phyloP scores from a whole-genome alignment of 2,888 invertebrate species.

The Pollenia labialis region DNA sequence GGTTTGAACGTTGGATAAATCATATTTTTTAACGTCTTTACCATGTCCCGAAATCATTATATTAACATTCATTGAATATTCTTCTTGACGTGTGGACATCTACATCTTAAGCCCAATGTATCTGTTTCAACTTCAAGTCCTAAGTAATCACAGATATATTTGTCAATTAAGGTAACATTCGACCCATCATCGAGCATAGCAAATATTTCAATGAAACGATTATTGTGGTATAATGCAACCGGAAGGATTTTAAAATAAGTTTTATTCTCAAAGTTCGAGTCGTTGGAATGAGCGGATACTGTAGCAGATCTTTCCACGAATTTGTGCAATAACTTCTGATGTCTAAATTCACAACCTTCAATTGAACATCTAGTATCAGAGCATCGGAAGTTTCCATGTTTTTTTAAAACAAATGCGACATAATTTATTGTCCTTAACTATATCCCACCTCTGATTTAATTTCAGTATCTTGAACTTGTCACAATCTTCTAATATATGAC shows the following conservation, averaged over 20 bases:
- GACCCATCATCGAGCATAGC: constrained; percentile 24
- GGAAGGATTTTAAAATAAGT: not conserved
- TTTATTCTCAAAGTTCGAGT: not conserved
- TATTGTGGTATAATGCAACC: not conserved
- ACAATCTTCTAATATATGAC: not conserved
- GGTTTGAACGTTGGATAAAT: too few species aligned
- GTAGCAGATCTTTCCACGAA: not conserved
- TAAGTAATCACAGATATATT: constrained; percentile 24
- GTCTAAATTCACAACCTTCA: constrained; percentile 1
- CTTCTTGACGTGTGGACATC: constrained; percentile 1
- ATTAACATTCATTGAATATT: constrained; percentile 3
- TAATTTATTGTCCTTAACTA: not conserved
- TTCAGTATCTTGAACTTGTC: not conserved
- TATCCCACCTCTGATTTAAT: not conserved
- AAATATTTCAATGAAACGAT: constrained; percentile 1
- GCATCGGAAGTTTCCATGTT: not conserved
- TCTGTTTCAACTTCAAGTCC: not conserved
- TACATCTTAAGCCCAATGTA: constrained; percentile 3
- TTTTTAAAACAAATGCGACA: constrained; percentile 2
- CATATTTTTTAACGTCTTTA: too few species aligned
- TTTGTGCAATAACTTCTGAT: constrained; percentile 7
- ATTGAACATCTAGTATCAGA: not conserved
- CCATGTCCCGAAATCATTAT: too few species aligned
- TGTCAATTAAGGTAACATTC: constrained; percentile 11
- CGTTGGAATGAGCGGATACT: not conserved